Percentiles rank a stretch among this genome's conserved stretches.
phyloP scores from a whole-genome alignment of 2,113 vertebrate genomes.

The Henicopernis longicauda region DNA sequence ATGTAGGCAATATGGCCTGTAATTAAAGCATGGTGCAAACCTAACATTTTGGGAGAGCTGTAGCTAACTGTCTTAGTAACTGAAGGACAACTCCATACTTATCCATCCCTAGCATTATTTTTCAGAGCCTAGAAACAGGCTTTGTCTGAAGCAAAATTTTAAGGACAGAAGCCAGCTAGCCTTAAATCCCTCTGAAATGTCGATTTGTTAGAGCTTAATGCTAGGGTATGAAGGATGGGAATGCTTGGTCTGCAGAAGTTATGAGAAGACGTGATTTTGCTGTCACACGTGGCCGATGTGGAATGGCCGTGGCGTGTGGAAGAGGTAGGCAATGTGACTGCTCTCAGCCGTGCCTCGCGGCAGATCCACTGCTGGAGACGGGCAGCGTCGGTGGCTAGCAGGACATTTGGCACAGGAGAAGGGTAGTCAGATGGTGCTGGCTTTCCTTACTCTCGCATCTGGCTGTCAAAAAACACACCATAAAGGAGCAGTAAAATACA shows the following conservation, averaged over 20 bases:
- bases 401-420: background rate
- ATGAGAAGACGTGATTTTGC: background rate
- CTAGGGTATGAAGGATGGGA: background rate
- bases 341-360: fast-evolving
- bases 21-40: background rate
- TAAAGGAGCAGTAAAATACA: background rate
- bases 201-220: background rate
- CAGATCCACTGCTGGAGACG: background rate
- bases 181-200: background rate
- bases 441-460: background rate
- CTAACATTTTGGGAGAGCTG: background rate
- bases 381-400: background rate
- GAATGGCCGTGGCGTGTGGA: background rate
- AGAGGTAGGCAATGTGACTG: background rate
- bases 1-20: background rate
- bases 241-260: background rate
- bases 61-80: background rate
- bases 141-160: background rate
- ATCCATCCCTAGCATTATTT: background rate
- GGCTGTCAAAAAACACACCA: background rate
- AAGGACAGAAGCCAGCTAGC: background rate
- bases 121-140: background rate
- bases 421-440: background rate
- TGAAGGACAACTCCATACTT: background rate
- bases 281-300: background rate